Evolutionary conservation across 92 coral and sea anemone genomes (phyloP).

Genomic region (Bergia puertoricense): DNA sequence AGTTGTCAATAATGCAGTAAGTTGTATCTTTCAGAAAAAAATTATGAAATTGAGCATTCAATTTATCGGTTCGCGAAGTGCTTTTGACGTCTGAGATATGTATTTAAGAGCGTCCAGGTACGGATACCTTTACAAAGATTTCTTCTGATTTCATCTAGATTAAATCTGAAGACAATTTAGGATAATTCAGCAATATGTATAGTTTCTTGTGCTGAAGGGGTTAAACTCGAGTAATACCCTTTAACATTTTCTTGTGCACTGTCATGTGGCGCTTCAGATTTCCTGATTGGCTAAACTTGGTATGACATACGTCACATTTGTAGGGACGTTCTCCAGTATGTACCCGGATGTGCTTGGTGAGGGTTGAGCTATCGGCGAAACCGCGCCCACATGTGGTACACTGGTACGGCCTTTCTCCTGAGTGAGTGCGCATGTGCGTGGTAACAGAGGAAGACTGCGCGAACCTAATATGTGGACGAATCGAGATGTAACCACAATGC

Average conservation of each 20-base stretch:
- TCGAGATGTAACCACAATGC: background rate
- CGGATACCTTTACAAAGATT: too few species aligned
- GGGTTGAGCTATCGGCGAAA: slow-evolving; percentile 74
- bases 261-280: slow-evolving; percentile 64
- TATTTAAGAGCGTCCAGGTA: too few species aligned
- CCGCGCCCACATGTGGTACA: slow-evolving; percentile 61
- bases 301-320: slow-evolving; percentile 56
- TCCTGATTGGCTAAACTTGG: slow-evolving; percentile 67
- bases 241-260: slow-evolving; percentile 30
- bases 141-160: background rate
- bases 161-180: background rate
- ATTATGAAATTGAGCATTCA: too few species aligned
- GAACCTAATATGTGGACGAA: slow-evolving; percentile 35
- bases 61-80: too few species aligned
- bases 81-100: too few species aligned
- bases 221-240: background rate
- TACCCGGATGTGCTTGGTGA: slow-evolving; percentile 65
- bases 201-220: background rate
- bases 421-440: slow-evolving; percentile 71
- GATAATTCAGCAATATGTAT: background rate
- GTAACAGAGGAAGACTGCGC: slow-evolving; percentile 68
- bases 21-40: too few species aligned
- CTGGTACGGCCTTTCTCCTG: slow-evolving; percentile 63
- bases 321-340: slow-evolving; percentile 70
- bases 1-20: too few species aligned